Conservation (phyloP, 2,113 vertebrate species). For the Rhea americana region DNA sequence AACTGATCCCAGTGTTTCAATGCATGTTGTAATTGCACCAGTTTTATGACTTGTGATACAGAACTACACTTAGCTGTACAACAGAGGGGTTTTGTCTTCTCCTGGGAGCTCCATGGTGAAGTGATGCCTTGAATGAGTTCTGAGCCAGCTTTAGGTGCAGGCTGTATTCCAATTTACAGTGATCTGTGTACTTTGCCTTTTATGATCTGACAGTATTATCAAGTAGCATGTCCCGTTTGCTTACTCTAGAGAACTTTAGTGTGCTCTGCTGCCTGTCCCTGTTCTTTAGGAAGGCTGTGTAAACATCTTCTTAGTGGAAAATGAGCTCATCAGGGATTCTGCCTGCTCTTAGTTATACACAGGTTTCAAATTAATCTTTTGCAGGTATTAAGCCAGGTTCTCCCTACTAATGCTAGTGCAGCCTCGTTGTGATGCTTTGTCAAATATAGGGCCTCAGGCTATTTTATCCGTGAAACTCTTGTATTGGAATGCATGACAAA, state of each 20-base stretch:
- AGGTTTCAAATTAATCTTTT: neutral
- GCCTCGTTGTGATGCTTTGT: neutral
- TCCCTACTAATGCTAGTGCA: neutral
- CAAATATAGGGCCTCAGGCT: neutral
- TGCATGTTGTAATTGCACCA: neutral
- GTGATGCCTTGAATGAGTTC: neutral
- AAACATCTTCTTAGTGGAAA: neutral
- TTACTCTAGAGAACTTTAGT: neutral
- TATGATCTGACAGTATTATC: neutral
- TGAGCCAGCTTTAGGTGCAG: neutral
- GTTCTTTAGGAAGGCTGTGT: neutral
- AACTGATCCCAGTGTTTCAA: neutral
- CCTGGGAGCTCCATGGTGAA: neutral
- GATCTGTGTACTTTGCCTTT: neutral
- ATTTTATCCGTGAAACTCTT: neutral
- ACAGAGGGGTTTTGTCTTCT: neutral
- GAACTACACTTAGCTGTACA: neutral
- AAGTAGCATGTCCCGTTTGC: neutral
- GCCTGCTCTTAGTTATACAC: neutral
- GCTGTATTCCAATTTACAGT: neutral
- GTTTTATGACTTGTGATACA: neutral
- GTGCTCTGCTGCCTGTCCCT: neutral
- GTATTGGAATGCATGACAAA: neutral
- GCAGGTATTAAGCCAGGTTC: neutral
- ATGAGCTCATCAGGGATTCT: neutral